Conservation (phyloP, 2,797 vertebrate species). For the Macropodus opercularis region DNA sequence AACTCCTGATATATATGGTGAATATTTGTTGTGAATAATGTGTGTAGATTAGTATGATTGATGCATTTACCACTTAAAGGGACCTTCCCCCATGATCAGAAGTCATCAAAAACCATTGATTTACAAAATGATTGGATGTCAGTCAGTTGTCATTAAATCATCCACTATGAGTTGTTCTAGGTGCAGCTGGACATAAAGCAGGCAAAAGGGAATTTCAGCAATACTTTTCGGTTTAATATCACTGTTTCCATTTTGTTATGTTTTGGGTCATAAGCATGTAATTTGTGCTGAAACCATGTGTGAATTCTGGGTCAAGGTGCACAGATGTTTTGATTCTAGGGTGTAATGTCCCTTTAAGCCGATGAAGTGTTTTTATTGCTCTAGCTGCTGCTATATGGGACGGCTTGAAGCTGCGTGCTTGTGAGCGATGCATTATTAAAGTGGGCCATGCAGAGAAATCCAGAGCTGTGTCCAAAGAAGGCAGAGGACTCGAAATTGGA, state of each 20-base stretch:
- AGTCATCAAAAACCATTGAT: neutral
- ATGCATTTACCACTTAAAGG: slow-evolving; percentile 29
- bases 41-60: slow-evolving; percentile 5
- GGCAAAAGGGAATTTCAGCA: neutral
- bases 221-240: neutral
- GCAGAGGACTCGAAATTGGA: slow-evolving; percentile 51
- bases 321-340: slow-evolving; percentile 33
- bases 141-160: neutral
- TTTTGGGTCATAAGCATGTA: slow-evolving; percentile 10
- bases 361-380: slow-evolving; percentile 31
- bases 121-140: neutral
- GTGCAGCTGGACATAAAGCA: neutral
- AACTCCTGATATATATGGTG: slow-evolving; percentile 56
- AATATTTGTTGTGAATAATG: slow-evolving; percentile 20
- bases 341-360: slow-evolving; percentile 67
- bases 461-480: slow-evolving; percentile 53
- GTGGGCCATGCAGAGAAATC: slow-evolving; percentile 62
- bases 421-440: slow-evolving; percentile 61
- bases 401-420: slow-evolving; percentile 55
- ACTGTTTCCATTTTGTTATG: neutral
- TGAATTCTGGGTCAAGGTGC: slow-evolving; percentile 42
- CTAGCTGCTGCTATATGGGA: slow-evolving; percentile 58
- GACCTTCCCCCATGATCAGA: slow-evolving; percentile 5
- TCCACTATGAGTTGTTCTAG: neutral
- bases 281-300: slow-evolving; percentile 20